A percentile compares a stretch with the other conserved stretches of the same genome.
These are phyloP conservation scores for Porites australiensis DNA, from an alignment of 64 coral and sea anemone genomes.

Conservation along the genomic window DNA sequence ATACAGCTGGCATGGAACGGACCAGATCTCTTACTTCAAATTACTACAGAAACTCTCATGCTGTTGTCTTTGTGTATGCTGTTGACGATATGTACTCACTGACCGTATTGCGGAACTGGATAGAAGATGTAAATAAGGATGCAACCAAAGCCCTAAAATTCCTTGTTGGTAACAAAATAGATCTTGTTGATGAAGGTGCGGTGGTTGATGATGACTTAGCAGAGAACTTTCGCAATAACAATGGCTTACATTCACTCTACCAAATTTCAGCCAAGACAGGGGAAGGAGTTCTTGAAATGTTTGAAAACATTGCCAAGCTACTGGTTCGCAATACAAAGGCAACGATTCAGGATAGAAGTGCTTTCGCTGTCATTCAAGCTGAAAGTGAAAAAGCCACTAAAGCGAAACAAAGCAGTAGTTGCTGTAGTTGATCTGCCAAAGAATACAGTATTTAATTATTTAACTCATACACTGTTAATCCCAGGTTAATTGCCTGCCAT, in stretches of 20 bases:
- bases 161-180: conserved; percentile 92
- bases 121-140: conserved; percentile 77
- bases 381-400: not conserved
- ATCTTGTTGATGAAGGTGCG: conserved; percentile 75
- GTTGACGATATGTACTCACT: conserved; percentile 83
- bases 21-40: conserved; percentile 87
- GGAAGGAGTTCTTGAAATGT: conserved; percentile 87
- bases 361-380: not conserved
- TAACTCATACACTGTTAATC: not conserved
- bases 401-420: not conserved
- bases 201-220: conserved; percentile 71
- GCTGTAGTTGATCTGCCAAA: not conserved
- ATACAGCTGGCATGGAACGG: conserved; percentile 95
- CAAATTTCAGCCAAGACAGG: conserved; percentile 92
- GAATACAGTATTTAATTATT: not conserved
- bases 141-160: conserved; percentile 74
- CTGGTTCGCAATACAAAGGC: conserved; percentile 43
- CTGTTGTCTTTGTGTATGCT: conserved; percentile 79
- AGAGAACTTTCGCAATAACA: conserved; percentile 67
- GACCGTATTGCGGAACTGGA: conserved; percentile 68
- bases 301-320: conserved; percentile 70
- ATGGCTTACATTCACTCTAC: conserved; percentile 50
- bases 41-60: conserved; percentile 86
- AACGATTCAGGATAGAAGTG: not conserved
- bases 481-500: not conserved